These are phyloP conservation scores for Trichogramma pretiosum DNA, from an alignment of 1,140 invertebrate species.

Conservation along the genomic window DNA sequence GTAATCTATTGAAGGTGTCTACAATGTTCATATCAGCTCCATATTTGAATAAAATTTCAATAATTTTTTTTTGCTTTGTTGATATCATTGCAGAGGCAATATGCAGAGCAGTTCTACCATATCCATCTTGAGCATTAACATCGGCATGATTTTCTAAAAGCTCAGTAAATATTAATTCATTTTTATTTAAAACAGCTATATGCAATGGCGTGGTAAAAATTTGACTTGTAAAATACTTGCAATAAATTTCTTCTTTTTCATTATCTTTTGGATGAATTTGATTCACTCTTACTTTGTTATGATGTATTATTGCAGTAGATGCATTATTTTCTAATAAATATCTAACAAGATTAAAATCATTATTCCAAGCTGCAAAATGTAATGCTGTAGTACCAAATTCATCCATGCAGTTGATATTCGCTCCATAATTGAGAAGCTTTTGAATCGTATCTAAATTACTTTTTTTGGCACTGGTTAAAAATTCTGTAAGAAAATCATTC, in stretches of 20 bases:
- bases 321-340: conserved; percentile 1
- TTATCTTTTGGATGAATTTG: neutral
- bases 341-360: neutral
- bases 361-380: conserved; percentile 12
- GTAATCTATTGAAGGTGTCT: conserved; percentile 5
- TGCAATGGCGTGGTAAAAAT: conserved; percentile 8
- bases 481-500: neutral
- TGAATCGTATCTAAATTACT: neutral
- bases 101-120: conserved; percentile 4
- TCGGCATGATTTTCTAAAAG: conserved; percentile 4
- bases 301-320: no score
- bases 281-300: neutral
- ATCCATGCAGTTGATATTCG: conserved; percentile 1
- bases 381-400: conserved; percentile 10
- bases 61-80: neutral
- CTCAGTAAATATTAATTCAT: neutral
- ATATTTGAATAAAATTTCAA: conserved; percentile 6
- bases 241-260: conserved; percentile 1
- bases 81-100: conserved; percentile 5
- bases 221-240: neutral
- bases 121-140: conserved; percentile 6
- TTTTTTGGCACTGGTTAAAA: neutral
- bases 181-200: conserved; percentile 9
- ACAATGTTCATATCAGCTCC: conserved; percentile 7
- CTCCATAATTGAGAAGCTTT: neutral